Percentiles rank a stretch among this genome's conserved stretches.
Conservation (phyloP, 2,888 invertebrate species). For the Cantharis rustica region DNA sequence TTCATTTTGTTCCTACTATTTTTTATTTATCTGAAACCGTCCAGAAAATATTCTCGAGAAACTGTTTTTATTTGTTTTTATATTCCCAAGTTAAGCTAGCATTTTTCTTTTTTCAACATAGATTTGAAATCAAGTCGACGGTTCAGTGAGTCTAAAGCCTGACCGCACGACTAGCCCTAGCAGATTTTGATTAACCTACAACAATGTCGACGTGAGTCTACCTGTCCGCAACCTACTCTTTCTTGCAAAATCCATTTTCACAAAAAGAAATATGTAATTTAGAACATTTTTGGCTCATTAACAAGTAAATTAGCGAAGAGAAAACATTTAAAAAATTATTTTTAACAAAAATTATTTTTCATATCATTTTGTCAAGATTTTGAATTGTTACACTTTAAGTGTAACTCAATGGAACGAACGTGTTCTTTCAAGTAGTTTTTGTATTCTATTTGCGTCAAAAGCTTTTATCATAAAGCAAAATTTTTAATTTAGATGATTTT, state of each 20-base stretch:
- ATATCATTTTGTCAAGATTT: not conserved
- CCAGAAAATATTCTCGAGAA: not conserved
- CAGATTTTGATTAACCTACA: not conserved
- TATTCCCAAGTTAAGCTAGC: not conserved
- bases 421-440: not conserved
- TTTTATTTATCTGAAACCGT: not conserved
- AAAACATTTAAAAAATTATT: not conserved
- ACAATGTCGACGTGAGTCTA: not conserved
- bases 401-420: not conserved
- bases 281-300: not conserved
- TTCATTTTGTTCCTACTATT: not conserved
- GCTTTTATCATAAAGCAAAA: not conserved
- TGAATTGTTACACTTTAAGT: not conserved
- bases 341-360: not conserved
- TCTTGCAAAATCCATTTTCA: not conserved
- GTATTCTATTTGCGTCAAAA: not conserved
- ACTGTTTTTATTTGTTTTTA: not conserved
- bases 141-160: not conserved
- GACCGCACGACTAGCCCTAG: not conserved
- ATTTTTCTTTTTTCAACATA: not conserved
- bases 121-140: not conserved
- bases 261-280: not conserved
- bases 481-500: not conserved
- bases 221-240: not conserved
- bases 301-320: not conserved